These are phyloP conservation scores for Pharmacophagus antenor DNA, from an alignment of 2,888 invertebrate genomes.

Conservation along the genomic window DNA sequence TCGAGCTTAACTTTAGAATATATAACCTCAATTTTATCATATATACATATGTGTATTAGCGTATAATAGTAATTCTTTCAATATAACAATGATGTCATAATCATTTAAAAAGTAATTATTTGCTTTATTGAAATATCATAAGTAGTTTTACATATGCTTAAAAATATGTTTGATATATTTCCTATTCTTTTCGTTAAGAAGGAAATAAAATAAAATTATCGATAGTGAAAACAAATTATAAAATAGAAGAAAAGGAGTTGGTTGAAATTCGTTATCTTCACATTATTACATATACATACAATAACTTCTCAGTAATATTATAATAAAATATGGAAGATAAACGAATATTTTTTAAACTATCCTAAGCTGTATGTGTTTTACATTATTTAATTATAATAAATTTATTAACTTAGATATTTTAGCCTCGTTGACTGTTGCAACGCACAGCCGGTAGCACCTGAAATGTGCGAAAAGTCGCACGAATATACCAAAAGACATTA, in stretches of 20 bases:
- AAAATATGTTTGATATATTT: too few species aligned
- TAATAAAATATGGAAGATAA: constrained; percentile 23
- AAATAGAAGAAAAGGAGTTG: neutral
- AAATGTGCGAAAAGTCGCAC: constrained; percentile 18
- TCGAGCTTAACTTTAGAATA: too few species aligned
- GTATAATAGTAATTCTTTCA: too few species aligned
- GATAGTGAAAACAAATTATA: too few species aligned
- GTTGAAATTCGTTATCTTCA: neutral
- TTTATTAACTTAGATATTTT: constrained; percentile 21
- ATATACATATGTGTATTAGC: too few species aligned
- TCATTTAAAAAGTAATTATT: too few species aligned
- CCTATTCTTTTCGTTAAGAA: too few species aligned
- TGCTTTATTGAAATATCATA: too few species aligned
- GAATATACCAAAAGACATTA: constrained; percentile 3
- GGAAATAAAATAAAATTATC: too few species aligned
- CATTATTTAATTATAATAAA: neutral
- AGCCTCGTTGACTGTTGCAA: constrained; percentile 26
- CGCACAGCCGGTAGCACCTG: constrained; percentile 28
- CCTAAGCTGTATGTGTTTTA: constrained; percentile 7
- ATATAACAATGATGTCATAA: too few species aligned
- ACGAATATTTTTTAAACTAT: constrained; percentile 2
- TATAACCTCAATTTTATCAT: too few species aligned
- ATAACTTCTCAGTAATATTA: neutral
- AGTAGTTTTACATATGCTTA: too few species aligned
- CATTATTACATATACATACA: neutral